phyloP scores from a whole-genome alignment of 2,888 invertebrate species.

The Sepiola atlantica region DNA sequence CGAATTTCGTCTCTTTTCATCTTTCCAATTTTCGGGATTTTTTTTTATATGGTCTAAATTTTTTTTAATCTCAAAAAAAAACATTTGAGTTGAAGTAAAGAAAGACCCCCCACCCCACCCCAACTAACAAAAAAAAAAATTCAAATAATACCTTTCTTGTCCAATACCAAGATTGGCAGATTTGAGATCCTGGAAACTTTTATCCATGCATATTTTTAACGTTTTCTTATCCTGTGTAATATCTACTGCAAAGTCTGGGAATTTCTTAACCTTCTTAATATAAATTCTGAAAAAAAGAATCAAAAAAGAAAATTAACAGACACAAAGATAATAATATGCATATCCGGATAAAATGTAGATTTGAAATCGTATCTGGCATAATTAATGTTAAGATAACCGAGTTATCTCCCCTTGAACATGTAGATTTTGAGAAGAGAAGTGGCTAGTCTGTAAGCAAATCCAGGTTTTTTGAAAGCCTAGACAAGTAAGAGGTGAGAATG shows the following conservation, averaged over 20 bases:
- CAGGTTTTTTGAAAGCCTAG: too few species aligned
- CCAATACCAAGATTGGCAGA: constrained; percentile 65
- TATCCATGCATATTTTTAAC: constrained; percentile 72
- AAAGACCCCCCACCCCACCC: too few species aligned
- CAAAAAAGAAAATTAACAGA: neutral
- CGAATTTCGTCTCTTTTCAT: too few species aligned
- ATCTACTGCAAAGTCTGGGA: constrained; percentile 71
- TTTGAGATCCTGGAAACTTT: constrained; percentile 72
- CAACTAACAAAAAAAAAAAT: too few species aligned
- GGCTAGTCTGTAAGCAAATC: too few species aligned
- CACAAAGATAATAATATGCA: neutral
- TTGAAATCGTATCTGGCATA: neutral
- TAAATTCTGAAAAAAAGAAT: constrained; percentile 71
- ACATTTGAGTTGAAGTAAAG: neutral
- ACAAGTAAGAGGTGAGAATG: too few species aligned
- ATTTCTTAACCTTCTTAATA: constrained; percentile 74
- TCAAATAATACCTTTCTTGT: constrained; percentile 70
- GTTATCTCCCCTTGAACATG: neutral
- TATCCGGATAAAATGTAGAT: neutral
- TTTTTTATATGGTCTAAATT: too few species aligned
- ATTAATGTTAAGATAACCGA: too few species aligned
- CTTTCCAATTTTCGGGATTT: too few species aligned
- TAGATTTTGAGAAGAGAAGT: too few species aligned
- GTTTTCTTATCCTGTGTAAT: constrained; percentile 68
- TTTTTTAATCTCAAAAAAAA: too few species aligned